Evolutionary conservation across 2,113 vertebrate genomes (phyloP).

Genomic region (Salvelinus fontinalis): DNA sequence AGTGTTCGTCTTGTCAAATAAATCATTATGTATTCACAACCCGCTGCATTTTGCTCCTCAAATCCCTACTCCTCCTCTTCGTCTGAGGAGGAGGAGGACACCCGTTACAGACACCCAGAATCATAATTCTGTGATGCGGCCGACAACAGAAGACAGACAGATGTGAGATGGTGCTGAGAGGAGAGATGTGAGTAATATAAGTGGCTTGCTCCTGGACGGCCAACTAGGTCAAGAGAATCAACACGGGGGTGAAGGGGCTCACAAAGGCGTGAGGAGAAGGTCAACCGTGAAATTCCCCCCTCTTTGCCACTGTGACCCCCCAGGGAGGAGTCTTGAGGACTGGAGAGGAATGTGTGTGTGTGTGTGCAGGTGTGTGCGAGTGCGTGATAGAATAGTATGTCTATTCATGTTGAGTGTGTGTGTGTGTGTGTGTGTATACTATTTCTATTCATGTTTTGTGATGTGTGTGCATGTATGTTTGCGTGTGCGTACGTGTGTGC

Average conservation of each 20-base stretch:
- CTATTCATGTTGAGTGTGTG: neutral
- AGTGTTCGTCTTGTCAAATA: no score
- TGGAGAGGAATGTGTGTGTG: slow-evolving; percentile 40
- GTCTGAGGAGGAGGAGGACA: no score
- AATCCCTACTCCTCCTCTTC: no score
- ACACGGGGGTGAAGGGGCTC: slow-evolving; percentile 72
- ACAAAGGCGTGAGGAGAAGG: slow-evolving; percentile 76
- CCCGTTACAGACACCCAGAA: neutral
- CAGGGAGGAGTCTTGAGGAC: slow-evolving; percentile 55
- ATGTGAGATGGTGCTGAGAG: slow-evolving; percentile 33
- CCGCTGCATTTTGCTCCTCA: no score
- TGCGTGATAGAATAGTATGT: neutral
- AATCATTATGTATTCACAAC: no score
- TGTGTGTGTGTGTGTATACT: neutral
- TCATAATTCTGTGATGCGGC: no score
- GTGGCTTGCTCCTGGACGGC: slow-evolving; percentile 74
- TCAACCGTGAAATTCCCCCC: slow-evolving; percentile 77
- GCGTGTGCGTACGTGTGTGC: neutral
- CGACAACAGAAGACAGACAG: slow-evolving; percentile 5
- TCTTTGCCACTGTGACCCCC: slow-evolving; percentile 52
- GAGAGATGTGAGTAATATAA: slow-evolving; percentile 68
- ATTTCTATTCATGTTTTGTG: neutral
- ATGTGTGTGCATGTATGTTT: neutral
- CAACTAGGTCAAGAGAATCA: slow-evolving; percentile 79
- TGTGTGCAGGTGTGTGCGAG: neutral